These are phyloP conservation scores for Aurelia sp. DNA, from an alignment of 30 jellyfish, hydroid and myxozoan species.

Conservation along the genomic window DNA sequence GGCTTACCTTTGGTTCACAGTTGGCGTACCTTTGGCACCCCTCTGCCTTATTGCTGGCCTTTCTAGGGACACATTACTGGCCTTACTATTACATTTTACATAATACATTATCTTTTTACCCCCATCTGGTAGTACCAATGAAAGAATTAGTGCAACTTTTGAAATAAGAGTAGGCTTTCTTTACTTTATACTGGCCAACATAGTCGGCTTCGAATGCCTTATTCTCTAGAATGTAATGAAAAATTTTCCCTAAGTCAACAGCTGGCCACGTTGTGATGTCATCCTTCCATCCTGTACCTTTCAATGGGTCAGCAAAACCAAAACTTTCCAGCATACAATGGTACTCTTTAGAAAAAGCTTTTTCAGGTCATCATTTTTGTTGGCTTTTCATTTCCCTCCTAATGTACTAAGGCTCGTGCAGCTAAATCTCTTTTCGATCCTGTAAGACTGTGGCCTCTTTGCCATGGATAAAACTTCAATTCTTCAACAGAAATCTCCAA, in stretches of 20 bases:
- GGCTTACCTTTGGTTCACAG: too few relatives aligned
- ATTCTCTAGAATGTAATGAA: constrained; percentile 27
- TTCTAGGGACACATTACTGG: too few relatives aligned
- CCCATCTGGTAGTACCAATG: background rate
- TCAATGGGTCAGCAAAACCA: background rate
- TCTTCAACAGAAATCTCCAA: background rate
- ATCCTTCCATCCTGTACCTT: constrained; percentile 22
- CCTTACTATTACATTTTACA: too few relatives aligned
- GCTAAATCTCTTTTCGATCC: constrained; percentile 1
- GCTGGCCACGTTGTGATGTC: constrained; percentile 45
- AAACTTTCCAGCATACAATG: background rate
- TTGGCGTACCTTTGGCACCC: too few relatives aligned
- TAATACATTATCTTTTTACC: constrained; percentile 5
- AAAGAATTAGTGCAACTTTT: constrained; percentile 51
- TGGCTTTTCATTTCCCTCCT: background rate
- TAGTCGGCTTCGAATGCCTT: constrained; percentile 42
- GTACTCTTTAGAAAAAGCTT: background rate
- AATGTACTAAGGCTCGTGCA: background rate
- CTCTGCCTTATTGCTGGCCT: too few relatives aligned
- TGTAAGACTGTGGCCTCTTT: background rate
- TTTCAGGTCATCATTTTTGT: background rate
- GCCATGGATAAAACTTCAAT: background rate
- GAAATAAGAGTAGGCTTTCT: constrained; percentile 71
- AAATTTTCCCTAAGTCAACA: constrained; percentile 51
- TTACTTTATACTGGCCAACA: constrained; percentile 69